phyloP scores from a whole-genome alignment of 2,113 vertebrate species.

The Cervus canadensis region DNA sequence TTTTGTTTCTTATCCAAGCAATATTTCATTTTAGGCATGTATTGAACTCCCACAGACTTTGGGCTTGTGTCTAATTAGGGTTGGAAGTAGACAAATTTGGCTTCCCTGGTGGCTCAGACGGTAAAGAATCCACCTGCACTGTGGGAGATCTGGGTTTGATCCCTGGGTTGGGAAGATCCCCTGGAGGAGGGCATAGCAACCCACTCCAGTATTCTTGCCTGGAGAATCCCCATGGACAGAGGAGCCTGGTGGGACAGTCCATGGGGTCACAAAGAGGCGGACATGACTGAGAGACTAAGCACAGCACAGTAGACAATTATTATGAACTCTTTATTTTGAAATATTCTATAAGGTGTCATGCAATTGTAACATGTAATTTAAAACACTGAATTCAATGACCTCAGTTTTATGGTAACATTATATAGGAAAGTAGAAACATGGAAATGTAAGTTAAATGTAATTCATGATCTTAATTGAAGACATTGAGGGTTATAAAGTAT shows the following conservation, averaged over 20 bases:
- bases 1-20: not conserved
- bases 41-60: not conserved
- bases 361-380: not conserved
- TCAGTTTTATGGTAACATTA: not conserved
- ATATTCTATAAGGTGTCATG: not conserved
- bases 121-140: not conserved
- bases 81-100: not conserved
- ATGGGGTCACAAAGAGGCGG: not conserved
- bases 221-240: not conserved
- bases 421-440: not conserved
- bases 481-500: not conserved
- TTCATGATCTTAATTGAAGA: slow-evolving; percentile 15
- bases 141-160: not conserved
- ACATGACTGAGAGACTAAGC: not conserved
- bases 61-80: not conserved
- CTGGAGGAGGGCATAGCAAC: not conserved
- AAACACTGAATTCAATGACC: not conserved
- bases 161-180: not conserved
- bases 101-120: not conserved
- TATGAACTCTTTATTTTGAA: slow-evolving; percentile 20
- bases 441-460: not conserved
- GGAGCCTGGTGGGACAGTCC: not conserved
- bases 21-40: not conserved
- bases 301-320: not conserved
- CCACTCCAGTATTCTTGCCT: not conserved